Percentiles rank a stretch among this genome's conserved stretches.
These are phyloP conservation scores for Leuciscus idus DNA, from an alignment of 2,113 vertebrate species.

Conservation along the genomic window DNA sequence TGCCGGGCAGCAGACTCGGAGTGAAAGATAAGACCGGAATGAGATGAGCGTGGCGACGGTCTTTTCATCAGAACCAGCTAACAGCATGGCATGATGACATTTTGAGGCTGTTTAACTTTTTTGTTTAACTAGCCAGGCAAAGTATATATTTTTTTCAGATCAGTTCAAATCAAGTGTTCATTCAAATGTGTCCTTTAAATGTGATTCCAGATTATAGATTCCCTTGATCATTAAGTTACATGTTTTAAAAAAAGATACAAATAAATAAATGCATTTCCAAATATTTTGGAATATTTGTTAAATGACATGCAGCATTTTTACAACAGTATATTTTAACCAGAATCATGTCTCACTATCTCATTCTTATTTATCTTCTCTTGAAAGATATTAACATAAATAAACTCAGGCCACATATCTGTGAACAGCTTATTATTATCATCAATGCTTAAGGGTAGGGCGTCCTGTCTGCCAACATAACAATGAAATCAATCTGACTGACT, in stretches of 20 bases:
- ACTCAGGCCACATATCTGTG: neutral
- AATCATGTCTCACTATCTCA: neutral
- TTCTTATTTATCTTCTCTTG: neutral
- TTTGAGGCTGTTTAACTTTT: neutral
- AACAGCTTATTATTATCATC: constrained; percentile 12
- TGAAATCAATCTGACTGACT: neutral
- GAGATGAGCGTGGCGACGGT: neutral
- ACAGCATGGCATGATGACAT: neutral
- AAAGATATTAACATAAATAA: neutral
- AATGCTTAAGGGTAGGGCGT: neutral
- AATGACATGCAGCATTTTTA: neutral
- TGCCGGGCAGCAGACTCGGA: constrained; percentile 81
- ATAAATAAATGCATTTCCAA: neutral
- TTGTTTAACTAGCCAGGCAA: constrained; percentile 1
- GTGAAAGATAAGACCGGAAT: constrained; percentile 22
- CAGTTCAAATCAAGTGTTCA: neutral
- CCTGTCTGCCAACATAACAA: neutral
- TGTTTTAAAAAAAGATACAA: neutral
- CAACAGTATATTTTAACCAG: neutral
- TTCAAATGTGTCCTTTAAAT: neutral
- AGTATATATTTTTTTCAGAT: neutral
- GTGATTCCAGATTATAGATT: neutral
- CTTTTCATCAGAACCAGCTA: constrained; percentile 16
- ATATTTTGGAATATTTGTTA: neutral
- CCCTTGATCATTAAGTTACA: neutral